A percentile compares a stretch with the other conserved stretches of the same genome.
Conservation (phyloP, 2,797 vertebrate species). For the Scyliorhinus canicula region DNA sequence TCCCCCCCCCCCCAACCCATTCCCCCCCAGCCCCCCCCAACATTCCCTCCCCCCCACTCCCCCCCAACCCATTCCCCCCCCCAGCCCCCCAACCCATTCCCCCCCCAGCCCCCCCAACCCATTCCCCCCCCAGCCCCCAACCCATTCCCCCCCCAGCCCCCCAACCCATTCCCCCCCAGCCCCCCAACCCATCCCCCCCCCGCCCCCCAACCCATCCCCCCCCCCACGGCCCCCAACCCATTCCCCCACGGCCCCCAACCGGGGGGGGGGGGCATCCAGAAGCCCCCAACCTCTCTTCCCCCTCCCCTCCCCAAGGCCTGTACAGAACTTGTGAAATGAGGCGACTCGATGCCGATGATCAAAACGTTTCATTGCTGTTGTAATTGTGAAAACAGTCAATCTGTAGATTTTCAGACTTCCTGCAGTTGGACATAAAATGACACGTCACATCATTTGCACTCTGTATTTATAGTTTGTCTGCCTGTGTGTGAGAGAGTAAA, state of each 20-base stretch:
- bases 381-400: too few species aligned
- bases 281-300: too few species aligned
- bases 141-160: neutral
- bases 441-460: neutral
- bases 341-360: neutral
- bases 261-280: too few species aligned
- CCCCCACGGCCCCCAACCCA: too few species aligned
- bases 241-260: too few species aligned
- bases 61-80: neutral
- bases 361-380: neutral
- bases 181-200: neutral
- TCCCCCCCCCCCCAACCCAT: neutral
- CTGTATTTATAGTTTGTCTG: neutral
- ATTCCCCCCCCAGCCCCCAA: neutral
- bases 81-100: fast-evolving
- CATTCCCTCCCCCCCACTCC: neutral
- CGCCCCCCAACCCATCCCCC: neutral
- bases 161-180: fast-evolving
- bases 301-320: too few species aligned
- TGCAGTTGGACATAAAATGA: neutral
- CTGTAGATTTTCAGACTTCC: neutral
- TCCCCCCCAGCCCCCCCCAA: neutral
- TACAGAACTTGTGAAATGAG: too few species aligned
- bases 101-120: neutral
- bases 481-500: neutral